Base-by-base conservation (phyloP, 2,113 vertebrate species). In the Sceloporus undulatus region DNA sequence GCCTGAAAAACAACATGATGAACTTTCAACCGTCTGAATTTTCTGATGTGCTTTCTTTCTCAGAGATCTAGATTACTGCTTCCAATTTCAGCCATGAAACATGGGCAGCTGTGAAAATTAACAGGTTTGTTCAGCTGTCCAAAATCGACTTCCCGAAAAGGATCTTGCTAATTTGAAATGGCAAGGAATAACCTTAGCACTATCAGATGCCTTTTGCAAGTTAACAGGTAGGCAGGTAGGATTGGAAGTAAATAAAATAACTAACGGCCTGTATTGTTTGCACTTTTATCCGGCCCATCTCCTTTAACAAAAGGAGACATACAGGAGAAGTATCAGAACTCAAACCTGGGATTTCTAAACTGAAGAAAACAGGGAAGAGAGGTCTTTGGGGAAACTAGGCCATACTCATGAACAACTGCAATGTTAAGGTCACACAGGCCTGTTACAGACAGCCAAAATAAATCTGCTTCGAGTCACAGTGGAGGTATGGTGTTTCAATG, bases 181-280 rank as follows among this genome's bases (percentile, higher is more conserved):
- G 18, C 38, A 68, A 75, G 14, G 23, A 79, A 13, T 66, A 38
- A 81, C 66, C n/a, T 81, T 38, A 4, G 52, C 34, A 21, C 40
- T 76, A 56, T 68, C 42, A 68, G 82, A 84, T 38, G 76, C 13
- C 48, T 11, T 73, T 40, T 48, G 48, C 90, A 71, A 82, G 52
- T 73, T 82, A 87, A 25, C 73, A 87, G 74, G n/a, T 18, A 29
- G 66, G 21, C 62, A 16, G 87, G 79, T 5, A 0, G 83, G 79
- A 65, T 34, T 70, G 52, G 25, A 18, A 0, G 65, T 34, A 79
- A 79, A 56, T 3, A 29, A 18, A 56, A 73, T 70, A 65, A 9
- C 23, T 70, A 65, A 9, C 29, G 52, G n/a, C n/a, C n/a, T 4
- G 1, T 13, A 29, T 34, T 9, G 34, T 73, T 29, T 68, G 16